These are phyloP conservation scores for Sigmodon hispidus DNA, from an alignment of 2,113 vertebrate genomes.

Conservation along the genomic window DNA sequence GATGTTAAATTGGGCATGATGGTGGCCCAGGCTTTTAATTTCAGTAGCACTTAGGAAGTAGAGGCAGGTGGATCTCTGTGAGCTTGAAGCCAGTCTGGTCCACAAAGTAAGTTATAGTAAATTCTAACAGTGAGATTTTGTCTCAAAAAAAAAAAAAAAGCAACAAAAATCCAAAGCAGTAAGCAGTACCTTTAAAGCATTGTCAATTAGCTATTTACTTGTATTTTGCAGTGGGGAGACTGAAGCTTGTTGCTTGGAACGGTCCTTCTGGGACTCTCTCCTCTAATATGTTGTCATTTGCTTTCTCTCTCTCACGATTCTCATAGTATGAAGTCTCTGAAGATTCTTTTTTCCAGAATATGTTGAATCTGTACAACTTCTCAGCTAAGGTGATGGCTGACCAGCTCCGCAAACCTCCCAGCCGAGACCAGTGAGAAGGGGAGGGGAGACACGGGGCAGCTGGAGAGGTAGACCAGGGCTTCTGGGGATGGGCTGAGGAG, in stretches of 20 bases:
- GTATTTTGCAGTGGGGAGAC: slow-evolving; percentile 7
- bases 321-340: slow-evolving; percentile 96
- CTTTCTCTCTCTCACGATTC: not conserved
- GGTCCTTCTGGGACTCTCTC: not conserved
- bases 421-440: slow-evolving; percentile 94
- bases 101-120: no score
- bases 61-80: not conserved
- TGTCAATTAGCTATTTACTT: not conserved
- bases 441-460: not conserved
- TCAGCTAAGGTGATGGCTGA: slow-evolving; percentile 97
- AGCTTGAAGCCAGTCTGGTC: not conserved
- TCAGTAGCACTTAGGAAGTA: not conserved
- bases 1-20: not conserved
- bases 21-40: not conserved
- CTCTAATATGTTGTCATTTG: not conserved
- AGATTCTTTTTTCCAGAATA: slow-evolving; percentile 99
- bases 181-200: not conserved
- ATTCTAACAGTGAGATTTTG: no score
- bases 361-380: slow-evolving; percentile 99
- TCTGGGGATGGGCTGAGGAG: not conserved
- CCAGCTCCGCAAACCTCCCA: slow-evolving; percentile 96
- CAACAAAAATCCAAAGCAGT: not conserved
- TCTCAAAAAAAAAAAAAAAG: not conserved
- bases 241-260: not conserved
- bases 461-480: not conserved